These are phyloP conservation scores for Ptychadena robeensis DNA, from an alignment of 2,797 vertebrate species.

Conservation along the genomic window DNA sequence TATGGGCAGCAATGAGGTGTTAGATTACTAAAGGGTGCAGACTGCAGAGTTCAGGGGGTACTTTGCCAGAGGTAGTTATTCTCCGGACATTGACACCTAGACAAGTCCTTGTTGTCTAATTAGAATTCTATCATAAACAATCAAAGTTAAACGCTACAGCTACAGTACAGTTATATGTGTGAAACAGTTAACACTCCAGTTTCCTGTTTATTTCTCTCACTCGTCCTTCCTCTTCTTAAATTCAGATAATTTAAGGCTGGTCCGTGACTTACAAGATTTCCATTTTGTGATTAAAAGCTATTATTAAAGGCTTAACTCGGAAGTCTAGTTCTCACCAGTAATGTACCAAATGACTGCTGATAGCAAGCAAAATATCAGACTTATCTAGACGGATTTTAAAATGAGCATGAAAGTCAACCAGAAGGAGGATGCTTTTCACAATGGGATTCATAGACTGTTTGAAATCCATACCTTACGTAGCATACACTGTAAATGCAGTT, in stretches of 20 bases:
- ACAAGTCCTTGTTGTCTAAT: neutral
- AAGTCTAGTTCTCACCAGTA: constrained; percentile 42
- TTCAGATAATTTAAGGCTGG: constrained; percentile 32
- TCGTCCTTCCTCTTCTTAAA: constrained; percentile 26
- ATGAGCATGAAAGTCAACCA: constrained; percentile 36
- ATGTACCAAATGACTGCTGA: constrained; percentile 26
- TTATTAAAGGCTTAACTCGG: constrained; percentile 50
- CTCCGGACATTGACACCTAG: neutral
- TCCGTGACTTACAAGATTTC: constrained; percentile 54
- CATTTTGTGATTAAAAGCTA: constrained; percentile 56
- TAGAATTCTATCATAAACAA: neutral
- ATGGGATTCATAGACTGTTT: constrained; percentile 10
- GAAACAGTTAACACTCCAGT: constrained; percentile 2
- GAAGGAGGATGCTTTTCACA: constrained; percentile 6
- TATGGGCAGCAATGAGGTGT: no score
- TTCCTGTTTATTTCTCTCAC: constrained; percentile 16
- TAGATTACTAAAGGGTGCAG: no score
- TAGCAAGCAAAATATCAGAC: constrained; percentile 37
- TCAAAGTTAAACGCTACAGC: neutral
- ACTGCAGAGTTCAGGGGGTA: no score
- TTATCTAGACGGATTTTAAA: constrained; percentile 48
- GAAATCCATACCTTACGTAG: neutral
- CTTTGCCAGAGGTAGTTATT: neutral
- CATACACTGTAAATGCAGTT: neutral
- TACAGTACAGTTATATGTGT: neutral